These are phyloP conservation scores for Holothuria leucospilota DNA, from an alignment of 53 echinoderm and acorn worm species.

Conservation along the genomic window DNA sequence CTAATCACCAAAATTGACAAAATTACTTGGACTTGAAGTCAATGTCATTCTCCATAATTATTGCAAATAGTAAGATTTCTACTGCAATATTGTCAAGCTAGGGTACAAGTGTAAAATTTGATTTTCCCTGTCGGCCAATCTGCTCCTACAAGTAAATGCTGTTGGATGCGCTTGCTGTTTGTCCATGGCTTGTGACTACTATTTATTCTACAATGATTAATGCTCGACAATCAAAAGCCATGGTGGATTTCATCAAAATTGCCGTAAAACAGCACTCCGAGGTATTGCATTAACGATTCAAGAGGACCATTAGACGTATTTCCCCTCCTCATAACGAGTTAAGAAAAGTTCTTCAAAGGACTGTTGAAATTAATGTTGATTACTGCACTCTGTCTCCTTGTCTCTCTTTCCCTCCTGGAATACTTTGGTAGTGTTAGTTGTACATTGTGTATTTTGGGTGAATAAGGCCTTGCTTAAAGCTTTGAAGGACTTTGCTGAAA, in stretches of 20 bases:
- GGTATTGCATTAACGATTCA: constrained; percentile 31
- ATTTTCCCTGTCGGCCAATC: too few relatives aligned
- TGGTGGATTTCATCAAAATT: background rate
- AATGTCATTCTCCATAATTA: too few relatives aligned
- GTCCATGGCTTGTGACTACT: constrained; percentile 12
- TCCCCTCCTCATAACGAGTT: constrained; percentile 9
- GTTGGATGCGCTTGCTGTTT: background rate
- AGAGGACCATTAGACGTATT: constrained; percentile 28
- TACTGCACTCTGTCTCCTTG: background rate
- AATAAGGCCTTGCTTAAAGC: background rate
- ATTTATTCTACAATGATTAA: constrained; percentile 28
- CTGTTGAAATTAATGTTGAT: constrained; percentile 10
- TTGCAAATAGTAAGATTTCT: too few relatives aligned
- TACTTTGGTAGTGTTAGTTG: constrained; percentile 23
- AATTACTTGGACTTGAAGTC: too few relatives aligned
- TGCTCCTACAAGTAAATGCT: too few relatives aligned
- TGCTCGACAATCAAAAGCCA: constrained; percentile 25
- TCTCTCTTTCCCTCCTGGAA: background rate
- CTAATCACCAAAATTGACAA: too few relatives aligned
- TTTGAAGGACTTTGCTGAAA: constrained; percentile 23
- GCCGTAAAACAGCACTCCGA: constrained; percentile 21
- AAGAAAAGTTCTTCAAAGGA: background rate
- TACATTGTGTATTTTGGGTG: background rate
- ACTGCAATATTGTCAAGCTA: too few relatives aligned
- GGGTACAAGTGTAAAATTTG: too few relatives aligned